phyloP scores from a whole-genome alignment of 2,888 invertebrate genomes.

The Eumerus sabulonum region DNA sequence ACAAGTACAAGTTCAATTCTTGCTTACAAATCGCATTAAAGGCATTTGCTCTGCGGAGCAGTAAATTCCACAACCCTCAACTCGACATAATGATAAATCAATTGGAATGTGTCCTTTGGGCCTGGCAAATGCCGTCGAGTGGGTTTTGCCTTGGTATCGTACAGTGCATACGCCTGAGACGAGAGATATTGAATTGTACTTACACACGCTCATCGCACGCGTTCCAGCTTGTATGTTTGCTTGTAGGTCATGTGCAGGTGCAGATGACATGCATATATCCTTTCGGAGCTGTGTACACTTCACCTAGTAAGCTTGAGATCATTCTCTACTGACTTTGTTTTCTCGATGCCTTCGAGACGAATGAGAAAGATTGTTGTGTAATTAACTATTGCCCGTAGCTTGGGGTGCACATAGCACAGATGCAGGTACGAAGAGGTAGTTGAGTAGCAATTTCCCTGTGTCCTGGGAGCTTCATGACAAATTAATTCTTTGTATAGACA shows the following conservation, averaged over 20 bases:
- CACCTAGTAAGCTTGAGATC: not conserved
- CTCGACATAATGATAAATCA: constrained; percentile 58
- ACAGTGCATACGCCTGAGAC: constrained; percentile 40
- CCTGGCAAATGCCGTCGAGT: not conserved
- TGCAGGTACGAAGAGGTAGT: constrained; percentile 9
- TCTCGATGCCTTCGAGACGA: constrained; percentile 4
- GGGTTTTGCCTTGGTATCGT: constrained; percentile 19
- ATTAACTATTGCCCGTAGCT: constrained; percentile 46
- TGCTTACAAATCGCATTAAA: constrained; percentile 64
- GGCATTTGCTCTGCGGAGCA: constrained; percentile 57
- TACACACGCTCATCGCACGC: not conserved
- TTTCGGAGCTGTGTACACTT: constrained; percentile 30
- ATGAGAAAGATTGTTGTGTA: constrained; percentile 55
- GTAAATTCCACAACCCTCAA: constrained; percentile 54
- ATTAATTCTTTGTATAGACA: constrained; percentile 45
- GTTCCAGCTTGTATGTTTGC: constrained; percentile 15
- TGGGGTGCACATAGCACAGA: constrained; percentile 27
- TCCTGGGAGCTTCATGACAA: constrained; percentile 39
- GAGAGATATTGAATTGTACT: constrained; percentile 57
- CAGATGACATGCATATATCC: constrained; percentile 21
- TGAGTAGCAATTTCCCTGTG: constrained; percentile 20
- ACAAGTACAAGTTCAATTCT: constrained; percentile 47
- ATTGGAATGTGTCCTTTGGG: constrained; percentile 55
- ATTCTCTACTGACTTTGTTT: not conserved
- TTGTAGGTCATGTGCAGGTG: constrained; percentile 40